A percentile compares a stretch with the other conserved stretches of the same genome.
phyloP scores from a whole-genome alignment of 2,888 invertebrate genomes.

The Euphydryas editha region DNA sequence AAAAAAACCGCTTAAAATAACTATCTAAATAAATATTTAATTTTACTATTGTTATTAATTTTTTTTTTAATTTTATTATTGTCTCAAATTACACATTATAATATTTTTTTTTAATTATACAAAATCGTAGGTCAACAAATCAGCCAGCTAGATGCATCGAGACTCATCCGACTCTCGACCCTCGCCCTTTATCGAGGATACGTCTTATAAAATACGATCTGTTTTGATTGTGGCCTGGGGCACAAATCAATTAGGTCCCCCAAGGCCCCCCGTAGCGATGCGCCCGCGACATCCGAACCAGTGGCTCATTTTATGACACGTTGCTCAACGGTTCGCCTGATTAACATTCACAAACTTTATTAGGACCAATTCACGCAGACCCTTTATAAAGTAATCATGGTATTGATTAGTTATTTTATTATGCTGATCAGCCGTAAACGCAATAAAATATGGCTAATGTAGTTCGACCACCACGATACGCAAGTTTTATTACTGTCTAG shows the following conservation, averaged over 20 bases:
- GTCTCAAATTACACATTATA: neutral
- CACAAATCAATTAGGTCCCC: slow-evolving; percentile 83
- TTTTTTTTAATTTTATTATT: slow-evolving; percentile 10
- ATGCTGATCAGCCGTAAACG: slow-evolving; percentile 31
- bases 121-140: slow-evolving; percentile 58
- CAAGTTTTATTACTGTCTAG: slow-evolving; percentile 17
- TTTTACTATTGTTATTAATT: neutral
- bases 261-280: slow-evolving; percentile 66
- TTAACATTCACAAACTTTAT: slow-evolving; percentile 81
- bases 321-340: slow-evolving; percentile 78
- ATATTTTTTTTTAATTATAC: slow-evolving; percentile 4
- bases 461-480: slow-evolving; percentile 29
- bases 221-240: slow-evolving; percentile 85
- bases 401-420: slow-evolving; percentile 58
- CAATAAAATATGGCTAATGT: slow-evolving; percentile 21
- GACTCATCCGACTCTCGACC: slow-evolving; percentile 43
- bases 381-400: slow-evolving; percentile 41
- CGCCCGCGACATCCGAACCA: slow-evolving; percentile 77
- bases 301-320: slow-evolving; percentile 83
- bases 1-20: no score
- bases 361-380: slow-evolving; percentile 70
- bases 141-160: slow-evolving; percentile 33
- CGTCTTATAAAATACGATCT: slow-evolving; percentile 84
- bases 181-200: slow-evolving; percentile 63
- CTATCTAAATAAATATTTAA: no score